Percentiles rank a stretch among this genome's conserved stretches.
phyloP scores from a whole-genome alignment of 2,797 vertebrate species.

The Falco cherrug region DNA sequence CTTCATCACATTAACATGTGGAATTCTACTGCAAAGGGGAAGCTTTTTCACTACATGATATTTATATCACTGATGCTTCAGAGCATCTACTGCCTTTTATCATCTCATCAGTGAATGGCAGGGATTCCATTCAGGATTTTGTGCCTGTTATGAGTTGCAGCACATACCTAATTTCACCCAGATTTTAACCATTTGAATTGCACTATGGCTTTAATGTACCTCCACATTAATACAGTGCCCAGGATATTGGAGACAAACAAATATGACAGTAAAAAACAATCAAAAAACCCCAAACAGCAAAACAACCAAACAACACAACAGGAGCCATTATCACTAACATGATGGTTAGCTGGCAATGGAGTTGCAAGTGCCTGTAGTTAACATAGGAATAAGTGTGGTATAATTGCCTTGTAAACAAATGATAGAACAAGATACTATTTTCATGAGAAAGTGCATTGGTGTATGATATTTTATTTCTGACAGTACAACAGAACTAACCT shows the following conservation, averaged over 20 bases:
- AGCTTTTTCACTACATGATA: background rate
- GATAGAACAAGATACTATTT: background rate
- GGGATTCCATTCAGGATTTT: background rate
- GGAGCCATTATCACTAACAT: accelerated
- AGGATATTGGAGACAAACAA: background rate
- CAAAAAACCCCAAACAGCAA: background rate
- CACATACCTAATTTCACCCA: background rate
- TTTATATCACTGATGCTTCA: background rate
- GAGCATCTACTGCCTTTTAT: background rate
- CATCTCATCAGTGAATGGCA: background rate
- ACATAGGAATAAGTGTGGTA: background rate
- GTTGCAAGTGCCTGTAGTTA: background rate
- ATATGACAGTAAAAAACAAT: background rate
- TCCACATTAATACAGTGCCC: background rate
- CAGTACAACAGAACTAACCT: background rate
- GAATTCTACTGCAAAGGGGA: background rate
- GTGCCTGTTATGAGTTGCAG: background rate
- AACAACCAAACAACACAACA: background rate
- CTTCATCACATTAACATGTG: background rate
- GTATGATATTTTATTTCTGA: background rate
- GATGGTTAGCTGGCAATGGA: background rate
- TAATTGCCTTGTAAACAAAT: background rate
- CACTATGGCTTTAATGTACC: background rate
- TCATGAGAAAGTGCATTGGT: background rate
- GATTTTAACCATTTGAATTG: background rate